Evolutionary conservation across 53 echinoderm and acorn worm genomes (phyloP), one percentile per base, ranked within the genome.

Genomic region (Holothuria scabra): DNA sequence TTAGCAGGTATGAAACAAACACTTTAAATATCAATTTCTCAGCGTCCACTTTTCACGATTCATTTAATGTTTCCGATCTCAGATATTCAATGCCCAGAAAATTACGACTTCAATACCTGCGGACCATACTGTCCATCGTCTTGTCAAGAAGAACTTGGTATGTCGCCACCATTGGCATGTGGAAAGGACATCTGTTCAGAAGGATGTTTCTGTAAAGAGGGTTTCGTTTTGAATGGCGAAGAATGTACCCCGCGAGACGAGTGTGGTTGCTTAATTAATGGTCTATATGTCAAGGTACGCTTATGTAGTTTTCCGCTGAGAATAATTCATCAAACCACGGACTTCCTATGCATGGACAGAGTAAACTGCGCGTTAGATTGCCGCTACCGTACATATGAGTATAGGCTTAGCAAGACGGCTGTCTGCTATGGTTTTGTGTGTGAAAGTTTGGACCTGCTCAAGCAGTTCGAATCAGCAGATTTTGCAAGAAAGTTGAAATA

Each of bases 181-280:
- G 22, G n/a, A 23, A 22, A 20, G n/a, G 74, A 75, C n/a, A 58
- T 44, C 12, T 83, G 84, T 24, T 56, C 66, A 28, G 90, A 90
- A 32, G 90, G 90, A 8, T 90, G 90, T 46, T 64, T 87, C 57
- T 90, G 90, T 60, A 38, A 83, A 16, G 3, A 3, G 26, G 90
- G 90, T 20, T 87, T 25, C 65, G 83, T 83, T 83, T 84, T 82
- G 67, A 76, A 83, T 12, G 90, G 86, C 25, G 79, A 75, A 28
- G 59, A 59, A 13, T 90, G 90, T 24, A 87, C 87, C 14, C 63
- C 21, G 4, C 20, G 30, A 8, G 83, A 72, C 6, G 90, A 87
- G 24, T 90, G 90, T 33, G 90, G 90, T n/a, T 90, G 90, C 48
- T 18, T 76, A 48, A 31, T 62, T 32, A 22, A 87, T 5, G 87